phyloP scores from a whole-genome alignment of 2,888 invertebrate species.

The Muschampia plurimacula region DNA sequence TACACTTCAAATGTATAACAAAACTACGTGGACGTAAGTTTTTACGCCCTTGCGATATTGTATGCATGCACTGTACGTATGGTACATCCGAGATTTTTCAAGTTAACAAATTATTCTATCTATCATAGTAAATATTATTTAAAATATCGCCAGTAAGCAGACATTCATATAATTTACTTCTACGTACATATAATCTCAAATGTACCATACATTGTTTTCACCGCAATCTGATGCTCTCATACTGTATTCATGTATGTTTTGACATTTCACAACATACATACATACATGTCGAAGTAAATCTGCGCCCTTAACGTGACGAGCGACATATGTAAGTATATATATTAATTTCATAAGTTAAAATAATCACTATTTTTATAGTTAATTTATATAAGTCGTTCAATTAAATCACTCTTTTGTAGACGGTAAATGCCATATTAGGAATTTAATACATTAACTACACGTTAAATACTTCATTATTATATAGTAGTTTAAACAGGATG shows the following conservation, averaged over 20 bases:
- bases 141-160: conserved; percentile 28
- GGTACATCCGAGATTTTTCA: conserved; percentile 51
- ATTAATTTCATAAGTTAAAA: conserved; percentile 68
- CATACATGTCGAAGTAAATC: conserved; percentile 54
- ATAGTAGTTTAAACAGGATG: conserved; percentile 55
- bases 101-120: conserved; percentile 36
- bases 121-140: conserved; percentile 44
- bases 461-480: conserved; percentile 61
- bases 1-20: conserved; percentile 75
- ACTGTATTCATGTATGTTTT: conserved; percentile 67
- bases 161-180: conserved; percentile 22
- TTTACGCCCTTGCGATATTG: conserved; percentile 9
- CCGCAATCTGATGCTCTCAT: conserved; percentile 62
- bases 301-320: conserved; percentile 44
- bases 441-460: conserved; percentile 74
- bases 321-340: conserved; percentile 43
- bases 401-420: conserved; percentile 80
- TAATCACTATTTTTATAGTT: conserved; percentile 67
- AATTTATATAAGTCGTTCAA: conserved; percentile 74
- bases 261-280: conserved; percentile 65
- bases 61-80: conserved; percentile 9
- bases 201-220: conserved; percentile 59
- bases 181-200: conserved; percentile 51
- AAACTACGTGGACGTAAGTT: conserved; percentile 51
- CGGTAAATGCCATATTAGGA: conserved; percentile 85